phyloP scores from a whole-genome alignment of 2,113 vertebrate genomes.

The Cervus canadensis region DNA sequence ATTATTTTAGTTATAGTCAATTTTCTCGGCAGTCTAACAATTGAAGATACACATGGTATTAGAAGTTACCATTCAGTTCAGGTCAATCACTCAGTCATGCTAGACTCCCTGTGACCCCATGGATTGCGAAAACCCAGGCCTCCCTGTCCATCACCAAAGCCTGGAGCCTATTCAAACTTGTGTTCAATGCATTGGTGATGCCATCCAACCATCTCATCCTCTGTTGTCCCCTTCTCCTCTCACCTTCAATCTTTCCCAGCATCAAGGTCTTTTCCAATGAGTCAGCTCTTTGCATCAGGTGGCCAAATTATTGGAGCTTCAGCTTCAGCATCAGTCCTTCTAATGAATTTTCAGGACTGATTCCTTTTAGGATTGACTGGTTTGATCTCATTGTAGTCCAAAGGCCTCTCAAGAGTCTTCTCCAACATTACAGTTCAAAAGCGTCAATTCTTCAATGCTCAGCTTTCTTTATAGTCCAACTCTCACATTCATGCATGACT shows the following conservation, averaged over 20 bases:
- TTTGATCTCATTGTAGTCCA: not conserved
- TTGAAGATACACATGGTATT: not conserved
- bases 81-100: not conserved
- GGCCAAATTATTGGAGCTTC: not conserved
- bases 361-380: not conserved
- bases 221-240: not conserved
- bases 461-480: not conserved
- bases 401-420: not conserved
- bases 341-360: not conserved
- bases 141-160: not conserved
- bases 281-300: not conserved
- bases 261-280: not conserved
- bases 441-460: not conserved
- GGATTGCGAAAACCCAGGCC: fast-evolving
- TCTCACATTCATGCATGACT: not conserved
- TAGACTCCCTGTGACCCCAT: fast-evolving
- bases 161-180: not conserved
- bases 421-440: not conserved
- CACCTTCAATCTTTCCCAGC: not conserved
- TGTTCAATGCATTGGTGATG: not conserved
- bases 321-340: not conserved
- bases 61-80: not conserved
- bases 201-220: not conserved
- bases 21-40: not conserved
- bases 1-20: not conserved